Base-by-base conservation (phyloP, 2,797 vertebrate genomes). In the Neosalanx taihuensis region DNA sequence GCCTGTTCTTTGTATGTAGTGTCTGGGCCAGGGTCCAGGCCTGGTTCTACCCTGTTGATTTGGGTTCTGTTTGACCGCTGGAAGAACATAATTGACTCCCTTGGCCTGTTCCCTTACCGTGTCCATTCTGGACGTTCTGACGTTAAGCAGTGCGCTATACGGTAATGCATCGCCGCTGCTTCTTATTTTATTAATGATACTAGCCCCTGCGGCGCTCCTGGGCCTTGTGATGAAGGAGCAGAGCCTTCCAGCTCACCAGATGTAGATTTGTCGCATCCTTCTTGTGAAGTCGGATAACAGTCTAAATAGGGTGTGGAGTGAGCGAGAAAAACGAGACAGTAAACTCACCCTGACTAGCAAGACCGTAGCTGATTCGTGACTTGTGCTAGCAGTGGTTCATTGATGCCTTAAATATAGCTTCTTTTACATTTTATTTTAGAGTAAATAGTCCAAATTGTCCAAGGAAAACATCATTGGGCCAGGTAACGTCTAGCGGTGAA, bases 41-140 rank as follows among this genome's bases (percentile, higher is more conserved):
- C 46, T 62, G n/a, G n/a, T 51, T 46, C n/a, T 51, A 35, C 65
- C 17, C 30, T 46, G 69, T 74, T 69, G 64, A 31, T 62, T 74
- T 46, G 37, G 20, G 37, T 56, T 68, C 41, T 57, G n/a, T 69
- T 76, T 64, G 49, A 59, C 65, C 58, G 41, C 31, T 63, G 58
- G 65, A 56, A 58, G 64, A 76, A 62, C 64, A 60, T 31, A 57
- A 61, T 64, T 30, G 29, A 37, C 29, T 46, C 65, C 64, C 26
- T 17, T 6, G 13, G 64, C 64, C 33, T 56, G 26, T 49, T 18
- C 46, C 46, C 41, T 26, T 26, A n/a, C 26, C 20, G 29, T 30
- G 74, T 51, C 59, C 46, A 12, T 33, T 12, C 51, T 30, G 33
- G 49, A n/a, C 12, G 6, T 51, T 67, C 29, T 67, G 49, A 67